Percentiles rank a stretch among this genome's conserved stretches.
Evolutionary conservation across 2,113 vertebrate genomes (phyloP).

Genomic region (Cinclus mexicanus): DNA sequence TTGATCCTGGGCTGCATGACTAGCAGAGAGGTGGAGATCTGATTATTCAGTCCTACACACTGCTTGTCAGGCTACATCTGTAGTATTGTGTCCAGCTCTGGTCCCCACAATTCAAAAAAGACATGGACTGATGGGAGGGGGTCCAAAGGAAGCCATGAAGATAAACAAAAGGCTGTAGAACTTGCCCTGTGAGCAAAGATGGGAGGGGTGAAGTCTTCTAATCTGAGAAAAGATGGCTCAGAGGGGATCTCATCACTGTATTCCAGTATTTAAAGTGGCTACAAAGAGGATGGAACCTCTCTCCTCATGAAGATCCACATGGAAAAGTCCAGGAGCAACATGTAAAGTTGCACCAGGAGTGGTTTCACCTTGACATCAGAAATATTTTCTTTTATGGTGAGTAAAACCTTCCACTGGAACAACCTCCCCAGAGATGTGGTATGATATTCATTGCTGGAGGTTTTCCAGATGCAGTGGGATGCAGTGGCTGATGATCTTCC

Average conservation of each 20-base stretch:
- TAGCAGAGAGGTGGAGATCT: not conserved
- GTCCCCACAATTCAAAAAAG: not conserved
- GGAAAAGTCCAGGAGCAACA: not conserved
- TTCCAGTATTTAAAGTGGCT: not conserved
- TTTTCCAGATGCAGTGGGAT: not conserved
- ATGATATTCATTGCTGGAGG: not conserved
- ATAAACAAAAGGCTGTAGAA: not conserved
- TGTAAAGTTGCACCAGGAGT: not conserved
- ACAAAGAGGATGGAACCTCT: not conserved
- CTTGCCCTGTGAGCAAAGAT: not conserved
- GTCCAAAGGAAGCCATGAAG: not conserved
- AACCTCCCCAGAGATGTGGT: not conserved
- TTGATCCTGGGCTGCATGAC: not conserved
- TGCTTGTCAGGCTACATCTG: not conserved
- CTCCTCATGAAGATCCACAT: not conserved
- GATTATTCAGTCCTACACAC: not conserved
- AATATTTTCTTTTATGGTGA: not conserved
- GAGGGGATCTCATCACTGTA: not conserved
- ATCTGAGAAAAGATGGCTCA: not conserved
- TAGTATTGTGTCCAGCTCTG: not conserved
- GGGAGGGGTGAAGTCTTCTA: not conserved
- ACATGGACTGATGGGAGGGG: not conserved
- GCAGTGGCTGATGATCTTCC: not conserved
- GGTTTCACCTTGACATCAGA: not conserved
- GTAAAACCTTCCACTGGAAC: not conserved